phyloP scores from a whole-genome alignment of 2,113 vertebrate species.

The Siphamia tubifer region DNA sequence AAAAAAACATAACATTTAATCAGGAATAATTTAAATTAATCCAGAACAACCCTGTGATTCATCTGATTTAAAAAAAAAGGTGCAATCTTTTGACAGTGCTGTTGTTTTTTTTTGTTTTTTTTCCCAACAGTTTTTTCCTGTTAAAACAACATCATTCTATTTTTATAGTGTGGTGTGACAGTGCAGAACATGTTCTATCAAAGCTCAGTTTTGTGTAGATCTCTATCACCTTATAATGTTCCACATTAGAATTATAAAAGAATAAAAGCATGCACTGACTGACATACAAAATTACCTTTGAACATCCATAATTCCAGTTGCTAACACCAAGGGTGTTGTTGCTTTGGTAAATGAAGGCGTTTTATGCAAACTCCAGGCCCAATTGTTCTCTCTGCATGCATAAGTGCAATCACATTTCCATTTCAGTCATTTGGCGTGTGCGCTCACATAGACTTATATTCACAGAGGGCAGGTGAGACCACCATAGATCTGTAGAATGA shows the following conservation, averaged over 20 bases:
- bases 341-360: conserved; percentile 4
- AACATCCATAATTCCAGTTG: not conserved
- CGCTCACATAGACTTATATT: not conserved
- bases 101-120: too few relatives aligned
- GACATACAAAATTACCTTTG: conserved; percentile 7
- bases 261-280: not conserved
- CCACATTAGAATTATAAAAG: not conserved
- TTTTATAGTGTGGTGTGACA: too few relatives aligned
- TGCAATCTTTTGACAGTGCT: too few relatives aligned
- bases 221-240: too few relatives aligned
- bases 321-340: not conserved
- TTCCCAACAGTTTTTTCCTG: too few relatives aligned
- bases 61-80: too few relatives aligned
- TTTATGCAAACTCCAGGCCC: conserved; percentile 28
- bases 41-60: too few relatives aligned
- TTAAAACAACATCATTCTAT: too few relatives aligned
- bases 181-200: too few relatives aligned
- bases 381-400: conserved; percentile 25
- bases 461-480: conserved; percentile 15
- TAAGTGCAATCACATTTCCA: conserved; percentile 50
- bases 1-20: too few relatives aligned
- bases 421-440: not conserved
- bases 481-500: not conserved
- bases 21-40: too few relatives aligned
- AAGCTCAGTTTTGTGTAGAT: too few relatives aligned